phyloP scores from a whole-genome alignment of 2,113 vertebrate species.

The Microcebus jonahi region DNA sequence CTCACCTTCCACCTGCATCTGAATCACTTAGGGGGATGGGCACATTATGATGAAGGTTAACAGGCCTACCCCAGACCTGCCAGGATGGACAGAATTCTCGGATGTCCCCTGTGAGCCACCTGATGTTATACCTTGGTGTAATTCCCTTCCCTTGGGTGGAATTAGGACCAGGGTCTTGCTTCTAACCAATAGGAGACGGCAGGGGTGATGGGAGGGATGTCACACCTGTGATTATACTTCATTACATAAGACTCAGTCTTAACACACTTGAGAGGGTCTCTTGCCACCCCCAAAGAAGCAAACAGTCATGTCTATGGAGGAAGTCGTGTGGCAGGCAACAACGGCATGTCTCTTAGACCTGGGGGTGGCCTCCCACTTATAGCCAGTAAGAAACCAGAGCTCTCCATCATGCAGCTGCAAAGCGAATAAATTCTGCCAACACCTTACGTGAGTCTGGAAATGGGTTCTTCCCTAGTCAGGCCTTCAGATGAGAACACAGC shows the following conservation, averaged over 20 bases:
- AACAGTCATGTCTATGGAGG: too few species aligned
- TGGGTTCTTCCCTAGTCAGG: background rate
- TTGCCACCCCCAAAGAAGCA: background rate
- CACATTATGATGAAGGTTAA: background rate
- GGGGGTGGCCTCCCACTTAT: background rate
- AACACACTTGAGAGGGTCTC: background rate
- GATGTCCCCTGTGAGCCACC: too few species aligned
- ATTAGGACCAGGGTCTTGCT: background rate
- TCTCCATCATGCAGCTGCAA: background rate
- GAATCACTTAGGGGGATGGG: background rate
- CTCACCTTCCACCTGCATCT: background rate
- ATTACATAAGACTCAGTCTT: background rate
- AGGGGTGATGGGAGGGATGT: background rate
- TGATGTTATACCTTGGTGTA: fast-evolving
- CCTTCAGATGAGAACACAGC: background rate
- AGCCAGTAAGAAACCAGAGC: background rate
- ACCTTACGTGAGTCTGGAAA: background rate
- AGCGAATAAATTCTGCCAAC: background rate
- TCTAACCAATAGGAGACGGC: background rate
- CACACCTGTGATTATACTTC: background rate
- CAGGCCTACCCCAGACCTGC: background rate
- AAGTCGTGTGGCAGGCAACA: background rate
- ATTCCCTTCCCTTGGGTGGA: background rate
- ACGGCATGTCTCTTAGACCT: background rate
- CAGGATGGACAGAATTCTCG: background rate